phyloP scores from a whole-genome alignment of 2,113 vertebrate species.

The Tylochromis polylepis region DNA sequence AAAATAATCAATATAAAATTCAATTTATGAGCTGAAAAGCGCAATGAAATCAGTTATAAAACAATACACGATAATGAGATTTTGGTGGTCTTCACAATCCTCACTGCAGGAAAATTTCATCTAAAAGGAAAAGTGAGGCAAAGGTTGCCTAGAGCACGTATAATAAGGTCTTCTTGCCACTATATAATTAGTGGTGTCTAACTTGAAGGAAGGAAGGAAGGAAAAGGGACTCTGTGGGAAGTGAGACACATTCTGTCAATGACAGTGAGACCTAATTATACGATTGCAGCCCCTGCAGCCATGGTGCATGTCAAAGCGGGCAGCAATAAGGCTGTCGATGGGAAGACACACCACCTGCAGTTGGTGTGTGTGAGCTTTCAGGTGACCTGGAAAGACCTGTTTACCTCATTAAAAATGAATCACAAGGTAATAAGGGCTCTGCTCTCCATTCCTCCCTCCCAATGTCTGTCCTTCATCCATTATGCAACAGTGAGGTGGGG shows the following conservation, averaged over 20 bases:
- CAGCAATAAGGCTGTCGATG: conserved; percentile 55
- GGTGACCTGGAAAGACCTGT: conserved; percentile 75
- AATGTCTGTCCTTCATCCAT: conserved; percentile 69
- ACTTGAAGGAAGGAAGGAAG: conserved; percentile 62
- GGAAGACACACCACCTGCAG: conserved; percentile 49
- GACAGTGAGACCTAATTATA: conserved; percentile 74
- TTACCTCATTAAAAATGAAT: conserved; percentile 78
- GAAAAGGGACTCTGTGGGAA: conserved; percentile 45
- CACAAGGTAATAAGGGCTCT: conserved; percentile 69
- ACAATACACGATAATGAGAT: background rate
- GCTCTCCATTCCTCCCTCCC: conserved; percentile 11
- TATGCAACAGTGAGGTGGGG: conserved; percentile 65
- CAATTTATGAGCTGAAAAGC: background rate
- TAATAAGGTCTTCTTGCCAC: conserved; percentile 49
- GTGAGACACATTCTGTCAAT: conserved; percentile 60
- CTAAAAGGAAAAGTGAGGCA: conserved; percentile 15
- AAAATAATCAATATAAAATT: background rate
- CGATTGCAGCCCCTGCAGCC: conserved; percentile 55
- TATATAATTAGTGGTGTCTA: conserved; percentile 65
- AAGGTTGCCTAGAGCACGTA: conserved; percentile 44
- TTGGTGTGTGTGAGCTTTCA: conserved; percentile 35
- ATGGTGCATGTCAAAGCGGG: conserved; percentile 58
- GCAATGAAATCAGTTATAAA: conserved; percentile 8
- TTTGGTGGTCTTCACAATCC: background rate
- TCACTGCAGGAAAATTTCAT: conserved; percentile 15